These are phyloP conservation scores for Trachops cirrhosus DNA, from an alignment of 2,797 vertebrate genomes.

Conservation along the genomic window DNA sequence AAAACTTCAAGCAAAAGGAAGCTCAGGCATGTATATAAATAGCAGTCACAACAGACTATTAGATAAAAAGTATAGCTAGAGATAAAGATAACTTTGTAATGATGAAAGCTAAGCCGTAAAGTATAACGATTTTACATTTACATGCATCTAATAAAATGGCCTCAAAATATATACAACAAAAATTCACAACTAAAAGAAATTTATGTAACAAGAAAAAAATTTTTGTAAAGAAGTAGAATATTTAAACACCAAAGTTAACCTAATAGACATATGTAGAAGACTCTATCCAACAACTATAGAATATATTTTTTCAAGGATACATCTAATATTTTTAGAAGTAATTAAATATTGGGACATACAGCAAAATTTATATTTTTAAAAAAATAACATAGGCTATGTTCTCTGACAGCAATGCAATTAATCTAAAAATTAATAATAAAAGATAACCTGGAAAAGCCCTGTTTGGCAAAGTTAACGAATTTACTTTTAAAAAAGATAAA, in stretches of 20 bases:
- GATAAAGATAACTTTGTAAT: background rate
- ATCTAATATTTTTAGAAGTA: background rate
- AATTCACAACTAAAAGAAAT: background rate
- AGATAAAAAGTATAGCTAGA: background rate
- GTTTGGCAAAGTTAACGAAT: background rate
- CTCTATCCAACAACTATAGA: background rate
- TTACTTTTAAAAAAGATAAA: background rate
- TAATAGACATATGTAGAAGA: background rate
- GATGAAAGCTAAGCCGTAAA: background rate
- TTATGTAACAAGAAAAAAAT: background rate
- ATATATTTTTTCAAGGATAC: background rate
- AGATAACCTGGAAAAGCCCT: background rate
- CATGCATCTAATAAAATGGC: background rate
- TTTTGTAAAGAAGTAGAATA: background rate
- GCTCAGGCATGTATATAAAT: background rate
- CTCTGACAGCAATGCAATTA: background rate
- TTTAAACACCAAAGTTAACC: background rate
- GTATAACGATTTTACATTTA: background rate
- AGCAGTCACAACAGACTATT: background rate
- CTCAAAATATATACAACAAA: background rate
- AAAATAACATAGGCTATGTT: background rate
- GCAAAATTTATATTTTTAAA: background rate
- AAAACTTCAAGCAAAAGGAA: background rate
- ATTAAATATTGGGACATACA: background rate
- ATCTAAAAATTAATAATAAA: conserved; percentile 20